Evolutionary conservation across 2,888 invertebrate species (phyloP), one percentile per base, ranked within the genome.

Genomic region (Lottia gigantea): DNA sequence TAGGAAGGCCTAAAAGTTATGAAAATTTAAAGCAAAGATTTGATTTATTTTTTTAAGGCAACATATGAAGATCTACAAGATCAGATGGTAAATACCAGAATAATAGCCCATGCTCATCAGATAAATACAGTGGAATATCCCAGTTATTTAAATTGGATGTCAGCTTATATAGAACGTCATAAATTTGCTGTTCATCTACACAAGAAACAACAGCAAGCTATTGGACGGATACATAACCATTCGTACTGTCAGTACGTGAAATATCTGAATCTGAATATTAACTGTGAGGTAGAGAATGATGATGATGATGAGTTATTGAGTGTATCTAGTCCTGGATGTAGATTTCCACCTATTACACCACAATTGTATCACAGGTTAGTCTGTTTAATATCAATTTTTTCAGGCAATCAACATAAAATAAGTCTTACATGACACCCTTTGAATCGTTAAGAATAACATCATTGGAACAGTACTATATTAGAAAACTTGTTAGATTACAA

Each of bases 41-140:
- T 62, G 1, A 23, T 70, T 63, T 63, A 49, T 46, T 6, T 66
- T 75, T 72, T n/a, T 11, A 72, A 87, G 87, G 83, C 85, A 68
- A 83, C 83, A 26, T 79, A 85, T 4, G 74, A 87, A 68, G 81
- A 82, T 67, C 78, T 87, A n/a, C 85, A 85, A 63, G 77, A 82
- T 68, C 73, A 76, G n/a, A 80, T 84, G 66, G 80, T 86, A 62
- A 84, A 84, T 68, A 80, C 79, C 23, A 76, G 86, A 8, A 76
- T 87, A 16, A 76, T 80, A 46, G 79, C 83, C n/a, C 87, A 87
- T 63, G 82, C 87, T 3, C 80, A 82, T 40, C 79, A 85, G 40
- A 86, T 87, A 74, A 87, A 87, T 78, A 77, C 79, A 11, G 79
- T 87, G 64, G 86, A 87, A 69, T 85, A 83, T 68, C 87, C 86